Conservation (phyloP, 2,113 vertebrate species). For the Suricata suricatta region DNA sequence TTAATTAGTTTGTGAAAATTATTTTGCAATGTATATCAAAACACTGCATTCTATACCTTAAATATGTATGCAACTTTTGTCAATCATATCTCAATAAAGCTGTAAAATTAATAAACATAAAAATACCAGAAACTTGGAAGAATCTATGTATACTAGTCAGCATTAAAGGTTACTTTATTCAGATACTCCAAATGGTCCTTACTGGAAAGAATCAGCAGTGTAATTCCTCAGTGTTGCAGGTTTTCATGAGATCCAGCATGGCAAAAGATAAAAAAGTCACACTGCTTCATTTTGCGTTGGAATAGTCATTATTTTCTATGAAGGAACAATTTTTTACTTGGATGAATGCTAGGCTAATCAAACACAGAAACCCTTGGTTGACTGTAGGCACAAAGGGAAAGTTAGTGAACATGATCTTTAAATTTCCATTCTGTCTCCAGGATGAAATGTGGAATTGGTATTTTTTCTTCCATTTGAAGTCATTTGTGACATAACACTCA, state of each 20-base stretch:
- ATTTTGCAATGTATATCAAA: neutral
- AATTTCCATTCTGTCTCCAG: constrained; percentile 68
- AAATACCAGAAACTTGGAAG: neutral
- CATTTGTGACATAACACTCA: constrained; percentile 62
- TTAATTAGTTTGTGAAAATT: neutral
- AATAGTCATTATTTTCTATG: constrained; percentile 22
- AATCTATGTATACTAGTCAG: neutral
- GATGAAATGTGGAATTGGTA: constrained; percentile 58
- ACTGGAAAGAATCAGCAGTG: neutral
- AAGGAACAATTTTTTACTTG: constrained; percentile 35
- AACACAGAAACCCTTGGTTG: constrained; percentile 46
- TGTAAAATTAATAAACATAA: neutral
- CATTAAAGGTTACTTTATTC: neutral
- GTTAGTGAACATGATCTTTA: constrained; percentile 32
- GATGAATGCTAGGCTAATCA: neutral
- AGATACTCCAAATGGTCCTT: neutral
- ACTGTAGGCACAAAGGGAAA: constrained; percentile 34
- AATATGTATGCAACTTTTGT: neutral
- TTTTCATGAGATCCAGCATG: neutral
- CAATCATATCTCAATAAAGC: neutral
- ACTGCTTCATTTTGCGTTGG: neutral
- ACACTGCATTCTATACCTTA: neutral
- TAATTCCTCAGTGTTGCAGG: neutral
- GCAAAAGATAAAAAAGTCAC: neutral
- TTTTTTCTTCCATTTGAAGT: constrained; percentile 73